These are phyloP conservation scores for Pomatostomus ruficeps DNA, from an alignment of 2,113 vertebrate genomes.

Conservation along the genomic window DNA sequence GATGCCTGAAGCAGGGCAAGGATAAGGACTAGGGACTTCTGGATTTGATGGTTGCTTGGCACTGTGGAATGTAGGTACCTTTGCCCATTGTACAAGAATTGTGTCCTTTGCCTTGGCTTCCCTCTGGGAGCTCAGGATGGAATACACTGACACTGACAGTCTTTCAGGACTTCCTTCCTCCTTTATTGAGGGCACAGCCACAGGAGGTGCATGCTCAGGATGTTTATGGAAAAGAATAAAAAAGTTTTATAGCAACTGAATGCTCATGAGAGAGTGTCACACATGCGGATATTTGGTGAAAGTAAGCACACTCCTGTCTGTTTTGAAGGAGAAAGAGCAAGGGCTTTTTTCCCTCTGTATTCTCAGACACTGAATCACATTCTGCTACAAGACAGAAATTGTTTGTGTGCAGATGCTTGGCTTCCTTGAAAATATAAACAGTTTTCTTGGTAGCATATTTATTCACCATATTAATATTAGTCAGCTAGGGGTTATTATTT, in stretches of 20 bases:
- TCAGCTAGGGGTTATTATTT: background rate
- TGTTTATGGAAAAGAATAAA: background rate
- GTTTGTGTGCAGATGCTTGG: background rate
- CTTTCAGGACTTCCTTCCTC: background rate
- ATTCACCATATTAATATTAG: background rate
- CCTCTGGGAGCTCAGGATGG: background rate
- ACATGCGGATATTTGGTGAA: background rate
- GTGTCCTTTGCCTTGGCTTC: slow-evolving; percentile 16
- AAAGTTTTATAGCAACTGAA: background rate
- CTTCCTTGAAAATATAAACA: background rate
- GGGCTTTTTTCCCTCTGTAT: background rate
- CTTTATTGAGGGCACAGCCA: background rate
- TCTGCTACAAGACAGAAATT: background rate
- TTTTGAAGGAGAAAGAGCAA: background rate
- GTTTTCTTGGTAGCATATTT: background rate
- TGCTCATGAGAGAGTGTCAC: background rate
- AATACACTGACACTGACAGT: background rate
- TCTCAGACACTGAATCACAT: background rate
- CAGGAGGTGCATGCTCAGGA: background rate
- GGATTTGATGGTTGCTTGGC: slow-evolving; percentile 40
- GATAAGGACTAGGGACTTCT: background rate
- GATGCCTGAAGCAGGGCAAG: background rate
- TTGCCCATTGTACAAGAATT: background rate
- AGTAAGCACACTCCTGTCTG: background rate
- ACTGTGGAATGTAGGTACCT: slow-evolving; percentile 41